Percentiles rank a stretch among this genome's conserved stretches.
Evolutionary conservation across 2,797 vertebrate species (phyloP).

Genomic region (Picus viridis): DNA sequence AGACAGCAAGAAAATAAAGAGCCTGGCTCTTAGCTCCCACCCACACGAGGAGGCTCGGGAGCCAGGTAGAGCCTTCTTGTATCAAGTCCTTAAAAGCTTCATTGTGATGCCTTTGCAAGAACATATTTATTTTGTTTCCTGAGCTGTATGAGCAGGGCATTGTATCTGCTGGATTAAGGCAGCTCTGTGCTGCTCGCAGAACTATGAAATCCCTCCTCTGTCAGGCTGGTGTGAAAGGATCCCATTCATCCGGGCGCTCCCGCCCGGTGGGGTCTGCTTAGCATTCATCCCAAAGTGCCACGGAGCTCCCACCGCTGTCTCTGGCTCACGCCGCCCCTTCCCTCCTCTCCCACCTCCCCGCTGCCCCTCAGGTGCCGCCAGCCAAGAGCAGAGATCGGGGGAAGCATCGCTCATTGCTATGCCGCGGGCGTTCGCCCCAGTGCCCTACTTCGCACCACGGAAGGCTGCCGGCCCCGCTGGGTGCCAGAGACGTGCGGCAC

Average conservation of each 20-base stretch:
- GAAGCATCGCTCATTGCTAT: constrained; percentile 1
- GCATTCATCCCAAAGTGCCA: constrained; percentile 41
- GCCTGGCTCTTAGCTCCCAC: constrained; percentile 1
- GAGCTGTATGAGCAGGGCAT: constrained; percentile 73
- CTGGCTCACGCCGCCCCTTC: neutral
- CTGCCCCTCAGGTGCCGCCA: neutral
- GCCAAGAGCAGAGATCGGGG: constrained; percentile 25
- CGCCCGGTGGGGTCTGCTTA: constrained; percentile 56
- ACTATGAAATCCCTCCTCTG: constrained; percentile 63
- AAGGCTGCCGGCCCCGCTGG: neutral
- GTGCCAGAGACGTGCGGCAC: neutral
- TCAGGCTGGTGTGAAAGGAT: constrained; percentile 69
- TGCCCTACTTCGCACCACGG: constrained; percentile 21
- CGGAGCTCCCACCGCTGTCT: constrained; percentile 26
- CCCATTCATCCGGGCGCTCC: constrained; percentile 68
- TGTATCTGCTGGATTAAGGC: constrained; percentile 66
- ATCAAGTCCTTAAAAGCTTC: constrained; percentile 61
- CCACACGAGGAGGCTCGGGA: neutral
- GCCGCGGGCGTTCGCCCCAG: constrained; percentile 33
- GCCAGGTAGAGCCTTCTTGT: constrained; percentile 44
- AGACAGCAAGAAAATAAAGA: neutral
- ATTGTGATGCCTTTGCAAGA: constrained; percentile 65
- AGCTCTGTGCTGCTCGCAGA: constrained; percentile 66
- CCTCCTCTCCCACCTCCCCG: constrained; percentile 32
- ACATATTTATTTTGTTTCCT: constrained; percentile 76